Percentiles rank a stretch among this genome's conserved stretches.
Evolutionary conservation across 2,888 invertebrate genomes (phyloP).

Genomic region (Crepidodera aurea): DNA sequence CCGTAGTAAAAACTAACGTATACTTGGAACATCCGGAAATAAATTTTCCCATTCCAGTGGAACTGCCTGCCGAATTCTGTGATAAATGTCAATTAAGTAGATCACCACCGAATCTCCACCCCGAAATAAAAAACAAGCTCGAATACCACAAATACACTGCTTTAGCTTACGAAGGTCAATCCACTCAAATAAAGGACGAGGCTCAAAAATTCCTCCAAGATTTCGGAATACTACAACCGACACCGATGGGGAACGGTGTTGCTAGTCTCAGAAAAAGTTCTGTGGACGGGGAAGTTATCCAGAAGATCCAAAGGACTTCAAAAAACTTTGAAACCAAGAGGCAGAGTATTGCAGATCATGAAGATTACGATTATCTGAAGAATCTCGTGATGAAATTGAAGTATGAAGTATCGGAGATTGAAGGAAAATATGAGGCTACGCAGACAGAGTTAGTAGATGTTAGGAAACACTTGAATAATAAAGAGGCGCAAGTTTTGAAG

Average conservation of each 20-base stretch:
- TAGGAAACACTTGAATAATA: constrained; percentile 64
- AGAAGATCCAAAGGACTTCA: constrained; percentile 52
- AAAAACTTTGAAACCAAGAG: constrained; percentile 51
- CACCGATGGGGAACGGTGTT: constrained; percentile 59
- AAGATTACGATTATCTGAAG: constrained; percentile 59
- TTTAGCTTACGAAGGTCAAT: constrained; percentile 50
- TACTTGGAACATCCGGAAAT: constrained; percentile 59
- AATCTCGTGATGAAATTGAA: constrained; percentile 60
- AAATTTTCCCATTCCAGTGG: constrained; percentile 56
- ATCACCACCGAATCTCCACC: constrained; percentile 43
- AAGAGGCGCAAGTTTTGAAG: constrained; percentile 68
- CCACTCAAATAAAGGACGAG: constrained; percentile 43
- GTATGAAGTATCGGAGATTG: constrained; percentile 63
- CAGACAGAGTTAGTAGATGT: constrained; percentile 67
- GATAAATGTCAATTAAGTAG: constrained; percentile 45
- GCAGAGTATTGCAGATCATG: constrained; percentile 47
- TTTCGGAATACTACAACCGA: constrained; percentile 56
- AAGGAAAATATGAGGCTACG: constrained; percentile 62
- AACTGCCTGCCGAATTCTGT: constrained; percentile 42
- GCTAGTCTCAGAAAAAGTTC: constrained; percentile 48
- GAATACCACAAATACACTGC: constrained; percentile 55
- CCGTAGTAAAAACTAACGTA: constrained; percentile 49
- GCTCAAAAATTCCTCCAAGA: constrained; percentile 58
- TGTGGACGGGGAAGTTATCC: constrained; percentile 49
- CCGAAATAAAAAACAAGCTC: constrained; percentile 49